These are phyloP conservation scores for Steatocranus sp. DNA, from an alignment of 2,797 vertebrate species.

Conservation along the genomic window DNA sequence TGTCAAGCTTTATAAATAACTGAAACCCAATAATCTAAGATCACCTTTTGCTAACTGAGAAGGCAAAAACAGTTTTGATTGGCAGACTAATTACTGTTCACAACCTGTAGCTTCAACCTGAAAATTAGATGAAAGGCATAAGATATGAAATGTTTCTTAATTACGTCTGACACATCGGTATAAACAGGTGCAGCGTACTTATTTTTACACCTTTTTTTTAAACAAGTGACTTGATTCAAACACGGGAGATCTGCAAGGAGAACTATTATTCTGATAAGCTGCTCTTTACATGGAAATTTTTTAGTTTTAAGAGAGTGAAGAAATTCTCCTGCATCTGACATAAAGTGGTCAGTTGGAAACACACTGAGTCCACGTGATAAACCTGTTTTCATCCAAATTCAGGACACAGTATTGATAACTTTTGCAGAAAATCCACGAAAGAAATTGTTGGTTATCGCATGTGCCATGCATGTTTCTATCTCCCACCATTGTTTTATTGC, in stretches of 20 bases:
- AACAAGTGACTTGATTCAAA: background rate
- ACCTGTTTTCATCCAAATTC: background rate
- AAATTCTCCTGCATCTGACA: background rate
- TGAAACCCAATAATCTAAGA: background rate
- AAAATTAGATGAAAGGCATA: background rate
- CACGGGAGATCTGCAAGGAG: background rate
- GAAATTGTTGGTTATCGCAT: background rate
- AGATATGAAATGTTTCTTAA: background rate
- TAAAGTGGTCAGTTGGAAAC: background rate
- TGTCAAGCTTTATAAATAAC: background rate
- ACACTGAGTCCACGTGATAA: background rate
- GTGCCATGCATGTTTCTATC: background rate
- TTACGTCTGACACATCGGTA: background rate
- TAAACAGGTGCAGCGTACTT: background rate
- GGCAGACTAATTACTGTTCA: conserved; percentile 4
- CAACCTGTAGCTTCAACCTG: background rate
- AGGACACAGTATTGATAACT: background rate
- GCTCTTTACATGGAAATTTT: background rate
- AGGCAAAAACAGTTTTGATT: background rate
- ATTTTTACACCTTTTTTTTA: background rate
- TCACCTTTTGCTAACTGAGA: conserved; percentile 4
- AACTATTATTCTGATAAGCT: background rate
- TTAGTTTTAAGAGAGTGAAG: background rate
- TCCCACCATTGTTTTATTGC: background rate
- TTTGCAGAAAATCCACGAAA: background rate